Evolutionary conservation across 1,140 invertebrate species (phyloP).

Genomic region (Mesaphorura yosii): DNA sequence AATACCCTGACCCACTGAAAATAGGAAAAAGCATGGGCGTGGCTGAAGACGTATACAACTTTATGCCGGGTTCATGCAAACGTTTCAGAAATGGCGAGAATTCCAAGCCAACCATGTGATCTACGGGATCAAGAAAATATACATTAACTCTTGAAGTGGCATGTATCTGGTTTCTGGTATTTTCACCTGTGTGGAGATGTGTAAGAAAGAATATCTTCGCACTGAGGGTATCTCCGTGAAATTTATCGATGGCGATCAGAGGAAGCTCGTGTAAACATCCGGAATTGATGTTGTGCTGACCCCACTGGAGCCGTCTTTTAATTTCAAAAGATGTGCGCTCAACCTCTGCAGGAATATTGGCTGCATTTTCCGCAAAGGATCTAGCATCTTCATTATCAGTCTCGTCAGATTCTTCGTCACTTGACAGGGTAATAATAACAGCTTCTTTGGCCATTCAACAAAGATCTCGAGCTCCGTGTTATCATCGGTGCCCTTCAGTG

Average conservation of each 20-base stretch:
- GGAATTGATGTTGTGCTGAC: constrained; percentile 29
- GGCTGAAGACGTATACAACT: constrained; percentile 11
- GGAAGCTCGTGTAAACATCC: constrained; percentile 50
- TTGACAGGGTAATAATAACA: too few relatives aligned
- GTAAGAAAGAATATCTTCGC: constrained; percentile 51
- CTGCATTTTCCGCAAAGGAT: too few relatives aligned
- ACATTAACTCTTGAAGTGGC: neutral
- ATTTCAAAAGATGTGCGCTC: neutral
- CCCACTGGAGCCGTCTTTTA: constrained; percentile 6
- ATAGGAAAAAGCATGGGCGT: constrained; percentile 14
- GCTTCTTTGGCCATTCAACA: too few relatives aligned
- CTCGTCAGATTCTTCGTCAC: too few relatives aligned
- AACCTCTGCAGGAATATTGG: too few relatives aligned
- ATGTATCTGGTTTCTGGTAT: neutral
- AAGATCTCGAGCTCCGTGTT: too few relatives aligned
- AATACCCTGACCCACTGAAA: constrained; percentile 17
- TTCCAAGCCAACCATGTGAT: constrained; percentile 52
- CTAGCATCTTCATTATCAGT: too few relatives aligned
- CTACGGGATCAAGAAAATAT: constrained; percentile 30
- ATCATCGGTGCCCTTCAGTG: too few relatives aligned
- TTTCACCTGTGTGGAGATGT: constrained; percentile 45
- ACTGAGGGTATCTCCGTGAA: constrained; percentile 40
- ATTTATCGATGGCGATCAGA: constrained; percentile 50
- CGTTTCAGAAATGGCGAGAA: constrained; percentile 31
- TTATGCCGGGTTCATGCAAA: constrained; percentile 19